Percentiles rank a stretch among this genome's conserved stretches.
Conservation (phyloP, 1,140 invertebrate species). For the Hycleus cichorii region DNA sequence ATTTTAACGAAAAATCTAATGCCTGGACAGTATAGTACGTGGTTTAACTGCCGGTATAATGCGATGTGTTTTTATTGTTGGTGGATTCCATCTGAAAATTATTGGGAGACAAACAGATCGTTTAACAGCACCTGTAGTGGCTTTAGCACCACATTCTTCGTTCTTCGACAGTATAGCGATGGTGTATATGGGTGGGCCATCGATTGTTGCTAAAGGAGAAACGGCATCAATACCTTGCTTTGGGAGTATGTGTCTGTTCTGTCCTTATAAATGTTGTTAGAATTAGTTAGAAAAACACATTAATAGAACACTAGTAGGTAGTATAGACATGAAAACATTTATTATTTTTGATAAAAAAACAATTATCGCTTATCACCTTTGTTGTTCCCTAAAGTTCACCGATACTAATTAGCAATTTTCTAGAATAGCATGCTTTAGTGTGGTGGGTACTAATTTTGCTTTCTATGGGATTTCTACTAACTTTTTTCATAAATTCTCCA, state of each 20-base stretch:
- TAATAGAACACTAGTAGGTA: background rate
- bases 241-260: conserved; percentile 63
- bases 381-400: no score
- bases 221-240: conserved; percentile 72
- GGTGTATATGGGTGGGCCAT: conserved; percentile 71
- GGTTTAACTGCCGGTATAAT: conserved; percentile 58
- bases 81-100: conserved; percentile 71
- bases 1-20: background rate
- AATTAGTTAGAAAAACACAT: background rate
- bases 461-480: conserved; percentile 5
- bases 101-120: conserved; percentile 56
- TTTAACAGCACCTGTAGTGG: conserved; percentile 66
- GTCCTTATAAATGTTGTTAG: background rate
- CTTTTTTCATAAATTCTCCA: background rate
- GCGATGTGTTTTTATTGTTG: conserved; percentile 64
- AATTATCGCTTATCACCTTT: no score
- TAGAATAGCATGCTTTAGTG: background rate
- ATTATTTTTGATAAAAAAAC: no score
- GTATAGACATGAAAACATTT: no score
- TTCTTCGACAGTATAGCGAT: conserved; percentile 84
- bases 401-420: background rate
- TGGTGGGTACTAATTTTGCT: conserved; percentile 5
- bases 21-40: conserved; percentile 46
- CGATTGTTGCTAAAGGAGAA: conserved; percentile 81
- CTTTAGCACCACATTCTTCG: conserved; percentile 84